These are phyloP conservation scores for Calliopsis andreniformis DNA, from an alignment of 1,140 invertebrate species.

Conservation along the genomic window DNA sequence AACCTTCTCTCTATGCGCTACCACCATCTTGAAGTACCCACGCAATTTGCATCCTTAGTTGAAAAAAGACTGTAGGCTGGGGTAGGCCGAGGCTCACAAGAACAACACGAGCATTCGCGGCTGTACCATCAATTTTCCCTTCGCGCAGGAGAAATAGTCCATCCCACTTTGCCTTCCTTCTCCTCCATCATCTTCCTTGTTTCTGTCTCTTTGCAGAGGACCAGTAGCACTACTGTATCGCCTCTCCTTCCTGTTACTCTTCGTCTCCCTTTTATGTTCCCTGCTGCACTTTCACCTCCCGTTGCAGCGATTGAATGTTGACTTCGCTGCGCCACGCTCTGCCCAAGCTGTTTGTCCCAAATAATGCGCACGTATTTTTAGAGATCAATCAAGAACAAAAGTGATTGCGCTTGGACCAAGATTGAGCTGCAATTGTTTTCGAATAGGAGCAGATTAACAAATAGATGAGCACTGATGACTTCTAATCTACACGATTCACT, in stretches of 20 bases:
- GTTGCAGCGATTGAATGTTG: constrained; percentile 51
- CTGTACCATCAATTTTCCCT: constrained; percentile 42
- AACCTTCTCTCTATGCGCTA: too few relatives aligned
- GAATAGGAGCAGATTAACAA: too few relatives aligned
- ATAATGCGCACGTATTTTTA: constrained; percentile 16
- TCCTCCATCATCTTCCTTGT: constrained; percentile 6
- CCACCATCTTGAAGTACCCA: too few relatives aligned
- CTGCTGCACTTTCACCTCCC: constrained; percentile 40
- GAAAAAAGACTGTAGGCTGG: not conserved
- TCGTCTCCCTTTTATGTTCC: constrained; percentile 26
- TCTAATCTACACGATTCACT: constrained; percentile 69
- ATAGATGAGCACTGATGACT: constrained; percentile 42
- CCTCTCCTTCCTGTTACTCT: constrained; percentile 7
- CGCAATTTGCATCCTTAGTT: not conserved
- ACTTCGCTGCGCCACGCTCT: constrained; percentile 50
- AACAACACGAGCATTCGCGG: constrained; percentile 17
- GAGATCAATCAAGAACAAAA: not conserved
- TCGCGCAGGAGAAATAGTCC: constrained; percentile 35
- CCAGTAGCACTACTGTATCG: constrained; percentile 34
- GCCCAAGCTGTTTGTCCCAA: constrained; percentile 34
- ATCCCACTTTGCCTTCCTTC: constrained; percentile 20
- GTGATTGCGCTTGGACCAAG: not conserved
- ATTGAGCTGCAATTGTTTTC: not conserved
- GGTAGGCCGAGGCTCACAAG: constrained; percentile 15
- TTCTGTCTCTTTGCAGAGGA: not conserved